phyloP scores from a whole-genome alignment of 2,797 vertebrate genomes.

The Sebastes steindachneri region DNA sequence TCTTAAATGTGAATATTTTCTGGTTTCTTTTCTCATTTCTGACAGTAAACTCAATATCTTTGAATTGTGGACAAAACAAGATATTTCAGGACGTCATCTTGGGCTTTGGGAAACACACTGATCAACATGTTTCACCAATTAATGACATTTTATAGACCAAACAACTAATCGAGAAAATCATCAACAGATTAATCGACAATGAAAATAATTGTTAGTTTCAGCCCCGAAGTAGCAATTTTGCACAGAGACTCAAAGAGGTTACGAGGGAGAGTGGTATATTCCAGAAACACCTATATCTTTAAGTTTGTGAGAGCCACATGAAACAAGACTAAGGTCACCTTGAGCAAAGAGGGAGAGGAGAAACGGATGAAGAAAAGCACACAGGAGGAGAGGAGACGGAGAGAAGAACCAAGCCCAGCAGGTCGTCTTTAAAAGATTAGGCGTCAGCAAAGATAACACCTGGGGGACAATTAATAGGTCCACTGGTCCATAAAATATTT shows the following conservation, averaged over 20 bases:
- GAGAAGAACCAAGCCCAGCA: conserved; percentile 77
- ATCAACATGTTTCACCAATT: too few species aligned
- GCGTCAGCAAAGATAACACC: conserved; percentile 89
- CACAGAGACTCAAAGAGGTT: neutral
- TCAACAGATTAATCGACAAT: too few species aligned
- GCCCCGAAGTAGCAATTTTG: neutral
- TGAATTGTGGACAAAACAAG: too few species aligned
- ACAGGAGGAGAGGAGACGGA: conserved; percentile 68
- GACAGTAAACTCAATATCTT: too few species aligned
- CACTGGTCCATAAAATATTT: conserved; percentile 93
- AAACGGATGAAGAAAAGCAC: conserved; percentile 54
- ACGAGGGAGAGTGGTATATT: neutral
- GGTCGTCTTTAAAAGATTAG: conserved; percentile 88
- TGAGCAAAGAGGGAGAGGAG: conserved; percentile 52
- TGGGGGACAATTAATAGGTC: conserved; percentile 94
- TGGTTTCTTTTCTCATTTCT: too few species aligned
- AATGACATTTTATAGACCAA: too few species aligned
- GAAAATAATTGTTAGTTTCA: too few species aligned
- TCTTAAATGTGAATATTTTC: too few species aligned
- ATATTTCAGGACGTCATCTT: too few species aligned
- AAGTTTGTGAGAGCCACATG: conserved; percentile 13
- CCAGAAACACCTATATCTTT: conserved; percentile 20
- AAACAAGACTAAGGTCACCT: conserved; percentile 64
- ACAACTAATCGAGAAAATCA: too few species aligned
- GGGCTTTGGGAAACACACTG: too few species aligned